Conservation (phyloP, 2,888 invertebrate species). For the Ferrisia virgata region DNA sequence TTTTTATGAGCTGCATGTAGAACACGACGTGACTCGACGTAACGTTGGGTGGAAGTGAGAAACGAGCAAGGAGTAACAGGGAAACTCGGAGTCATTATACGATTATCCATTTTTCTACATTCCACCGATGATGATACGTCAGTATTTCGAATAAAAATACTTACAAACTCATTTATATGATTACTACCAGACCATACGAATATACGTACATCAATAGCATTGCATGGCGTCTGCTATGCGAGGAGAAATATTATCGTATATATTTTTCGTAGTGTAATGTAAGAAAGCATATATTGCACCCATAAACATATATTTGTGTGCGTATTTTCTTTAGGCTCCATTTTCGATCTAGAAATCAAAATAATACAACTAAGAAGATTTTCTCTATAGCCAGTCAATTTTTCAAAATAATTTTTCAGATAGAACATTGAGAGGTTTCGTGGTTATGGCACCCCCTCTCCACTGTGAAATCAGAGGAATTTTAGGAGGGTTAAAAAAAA, state of each 20-base stretch:
- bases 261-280: too few species aligned
- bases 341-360: too few species aligned
- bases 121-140: background rate
- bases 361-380: too few species aligned
- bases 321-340: too few species aligned
- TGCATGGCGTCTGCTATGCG: background rate
- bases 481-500: too few species aligned
- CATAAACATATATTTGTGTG: too few species aligned
- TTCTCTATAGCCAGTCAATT: too few species aligned
- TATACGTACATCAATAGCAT: background rate
- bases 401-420: too few species aligned
- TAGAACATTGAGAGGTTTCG: too few species aligned
- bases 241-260: background rate
- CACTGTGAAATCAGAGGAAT: too few species aligned
- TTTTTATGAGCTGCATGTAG: background rate
- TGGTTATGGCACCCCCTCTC: too few species aligned
- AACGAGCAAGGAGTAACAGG: background rate
- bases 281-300: too few species aligned
- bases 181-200: background rate
- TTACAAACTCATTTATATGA: background rate
- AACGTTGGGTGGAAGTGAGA: background rate
- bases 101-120: background rate
- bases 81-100: background rate
- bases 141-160: background rate
- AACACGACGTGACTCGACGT: background rate